Evolutionary conservation across 1,140 invertebrate species (phyloP).

Genomic region (Metaphire vulgaris): DNA sequence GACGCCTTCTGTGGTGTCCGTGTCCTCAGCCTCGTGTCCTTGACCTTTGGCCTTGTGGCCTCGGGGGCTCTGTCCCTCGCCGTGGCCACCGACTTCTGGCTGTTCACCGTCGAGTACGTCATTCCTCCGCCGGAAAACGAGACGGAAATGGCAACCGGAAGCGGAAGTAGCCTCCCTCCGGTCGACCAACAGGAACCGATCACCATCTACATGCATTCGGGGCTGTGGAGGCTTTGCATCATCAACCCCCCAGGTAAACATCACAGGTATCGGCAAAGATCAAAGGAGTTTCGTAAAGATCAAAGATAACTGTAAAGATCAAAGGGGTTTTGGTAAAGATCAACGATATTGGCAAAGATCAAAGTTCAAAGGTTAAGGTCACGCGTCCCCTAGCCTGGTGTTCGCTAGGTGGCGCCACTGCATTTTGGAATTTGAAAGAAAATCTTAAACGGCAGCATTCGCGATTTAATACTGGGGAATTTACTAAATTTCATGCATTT

Average conservation of each 20-base stretch:
- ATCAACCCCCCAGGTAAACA: not conserved
- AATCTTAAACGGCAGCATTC: too few species aligned
- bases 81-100: constrained; percentile 22
- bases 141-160: not conserved
- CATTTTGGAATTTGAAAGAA: too few species aligned
- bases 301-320: too few species aligned
- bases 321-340: too few species aligned
- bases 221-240: not conserved
- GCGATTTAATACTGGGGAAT: too few species aligned
- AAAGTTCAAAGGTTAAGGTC: too few species aligned
- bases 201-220: not conserved
- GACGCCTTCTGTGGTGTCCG: not conserved
- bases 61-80: constrained; percentile 14
- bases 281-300: too few species aligned
- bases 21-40: constrained; percentile 15
- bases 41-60: constrained; percentile 17
- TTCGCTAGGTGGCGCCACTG: too few species aligned
- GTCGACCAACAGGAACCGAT: not conserved
- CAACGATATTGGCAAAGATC: too few species aligned
- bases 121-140: not conserved
- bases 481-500: too few species aligned
- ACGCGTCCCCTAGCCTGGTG: too few species aligned
- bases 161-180: not conserved
- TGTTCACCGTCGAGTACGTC: constrained; percentile 8
- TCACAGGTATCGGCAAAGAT: too few species aligned